Conservation (phyloP, 2,797 vertebrate genomes). For the Alcedo atthis region DNA sequence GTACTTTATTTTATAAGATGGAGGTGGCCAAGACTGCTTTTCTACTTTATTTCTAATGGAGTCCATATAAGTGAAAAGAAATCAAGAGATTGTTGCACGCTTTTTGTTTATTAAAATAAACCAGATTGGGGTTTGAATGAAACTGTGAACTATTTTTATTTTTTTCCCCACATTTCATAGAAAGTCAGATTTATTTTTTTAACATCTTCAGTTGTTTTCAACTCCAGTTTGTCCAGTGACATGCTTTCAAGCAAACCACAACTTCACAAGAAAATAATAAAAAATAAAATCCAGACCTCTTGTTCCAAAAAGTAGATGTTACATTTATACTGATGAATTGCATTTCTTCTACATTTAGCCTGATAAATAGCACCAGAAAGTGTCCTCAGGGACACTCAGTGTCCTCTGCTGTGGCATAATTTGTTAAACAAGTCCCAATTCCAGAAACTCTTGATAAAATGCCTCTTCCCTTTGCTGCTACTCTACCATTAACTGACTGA, state of each 20-base stretch:
- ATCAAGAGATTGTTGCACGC: not conserved
- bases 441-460: not conserved
- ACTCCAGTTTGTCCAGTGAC: not conserved
- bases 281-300: not conserved
- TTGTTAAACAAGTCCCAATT: not conserved
- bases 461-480: not conserved
- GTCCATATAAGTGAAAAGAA: not conserved
- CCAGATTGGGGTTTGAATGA: not conserved
- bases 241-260: not conserved
- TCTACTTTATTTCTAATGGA: not conserved
- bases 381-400: not conserved
- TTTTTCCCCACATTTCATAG: not conserved
- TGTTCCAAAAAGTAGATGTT: not conserved
- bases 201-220: not conserved
- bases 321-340: not conserved
- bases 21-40: not conserved
- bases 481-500: not conserved
- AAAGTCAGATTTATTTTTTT: not conserved
- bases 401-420: not conserved
- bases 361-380: not conserved
- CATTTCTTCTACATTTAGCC: not conserved
- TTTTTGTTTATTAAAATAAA: not conserved
- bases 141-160: rapidly evolving
- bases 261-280: not conserved
- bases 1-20: not conserved